Conservation (phyloP, 2,888 invertebrate genomes). For the Scaptomyza parva region DNA sequence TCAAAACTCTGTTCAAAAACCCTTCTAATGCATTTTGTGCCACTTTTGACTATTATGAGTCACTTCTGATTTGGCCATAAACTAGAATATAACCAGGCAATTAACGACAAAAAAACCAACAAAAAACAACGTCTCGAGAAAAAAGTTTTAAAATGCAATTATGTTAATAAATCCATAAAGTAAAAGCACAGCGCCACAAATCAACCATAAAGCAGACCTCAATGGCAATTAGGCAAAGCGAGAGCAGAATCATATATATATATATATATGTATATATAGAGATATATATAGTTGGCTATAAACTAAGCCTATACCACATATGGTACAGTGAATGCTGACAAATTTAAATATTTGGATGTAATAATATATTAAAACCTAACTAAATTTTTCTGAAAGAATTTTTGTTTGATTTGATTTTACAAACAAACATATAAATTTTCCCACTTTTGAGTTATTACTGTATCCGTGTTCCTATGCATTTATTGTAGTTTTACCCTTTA, state of each 20-base stretch:
- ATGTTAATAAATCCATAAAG: conserved; percentile 76
- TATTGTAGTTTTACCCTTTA: conserved; percentile 11
- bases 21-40: conserved; percentile 37
- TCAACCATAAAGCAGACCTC: conserved; percentile 58
- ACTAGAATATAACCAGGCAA: conserved; percentile 64
- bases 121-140: conserved; percentile 45
- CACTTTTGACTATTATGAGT: conserved; percentile 34
- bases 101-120: conserved; percentile 49
- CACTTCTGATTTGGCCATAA: conserved; percentile 48
- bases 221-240: conserved; percentile 58
- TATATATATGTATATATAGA: conserved; percentile 5
- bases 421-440: neutral
- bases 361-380: no score
- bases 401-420: no score
- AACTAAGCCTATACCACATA: neutral
- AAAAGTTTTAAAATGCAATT: conserved; percentile 69
- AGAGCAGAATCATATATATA: conserved; percentile 13
- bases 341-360: no score
- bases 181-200: conserved; percentile 59
- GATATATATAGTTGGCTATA: conserved; percentile 6
- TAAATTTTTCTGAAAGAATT: no score
- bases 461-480: neutral
- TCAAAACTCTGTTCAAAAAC: neutral
- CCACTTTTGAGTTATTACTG: neutral
- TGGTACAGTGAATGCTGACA: neutral